Evolutionary conservation across 2,888 invertebrate genomes (phyloP).

Genomic region (Phyto melanocephala): DNA sequence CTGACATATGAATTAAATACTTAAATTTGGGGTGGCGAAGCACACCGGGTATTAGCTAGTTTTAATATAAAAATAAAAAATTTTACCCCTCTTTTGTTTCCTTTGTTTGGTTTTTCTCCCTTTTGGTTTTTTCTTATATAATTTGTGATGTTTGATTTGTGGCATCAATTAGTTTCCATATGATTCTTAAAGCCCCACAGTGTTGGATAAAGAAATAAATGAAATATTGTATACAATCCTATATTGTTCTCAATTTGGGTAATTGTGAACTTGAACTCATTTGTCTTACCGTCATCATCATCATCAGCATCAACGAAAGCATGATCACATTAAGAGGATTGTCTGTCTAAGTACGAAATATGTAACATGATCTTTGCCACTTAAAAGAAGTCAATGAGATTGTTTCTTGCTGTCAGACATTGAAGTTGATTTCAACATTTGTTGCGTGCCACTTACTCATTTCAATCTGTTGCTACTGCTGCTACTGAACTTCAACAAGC

Average conservation of each 20-base stretch:
- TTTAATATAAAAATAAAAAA: no score
- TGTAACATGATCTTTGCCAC: conserved; percentile 59
- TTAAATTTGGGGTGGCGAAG: no score
- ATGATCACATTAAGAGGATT: conserved; percentile 56
- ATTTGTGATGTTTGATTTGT: conserved; percentile 23
- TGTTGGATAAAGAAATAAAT: background rate
- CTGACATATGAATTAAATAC: no score
- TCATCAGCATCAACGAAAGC: conserved; percentile 19
- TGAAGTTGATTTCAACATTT: conserved; percentile 40
- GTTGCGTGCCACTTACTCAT: conserved; percentile 35
- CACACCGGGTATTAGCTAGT: no score
- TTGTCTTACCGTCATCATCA: conserved; percentile 27
- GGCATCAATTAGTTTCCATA: conserved; percentile 47
- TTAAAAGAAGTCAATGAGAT: conserved; percentile 43
- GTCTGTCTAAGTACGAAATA: conserved; percentile 23
- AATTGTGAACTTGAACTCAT: conserved; percentile 60
- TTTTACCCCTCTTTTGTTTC: no score
- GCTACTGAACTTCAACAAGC: background rate
- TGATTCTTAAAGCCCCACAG: conserved; percentile 7
- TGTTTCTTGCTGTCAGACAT: conserved; percentile 33
- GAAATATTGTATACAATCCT: conserved; percentile 5
- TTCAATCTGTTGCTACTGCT: background rate
- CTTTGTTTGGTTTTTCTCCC: no score
- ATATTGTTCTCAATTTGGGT: conserved; percentile 24
- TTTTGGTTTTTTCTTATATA: no score